Evolutionary conservation across 2,113 vertebrate species (phyloP), one percentile per base, ranked within the genome.

Genomic region (Motacilla alba): DNA sequence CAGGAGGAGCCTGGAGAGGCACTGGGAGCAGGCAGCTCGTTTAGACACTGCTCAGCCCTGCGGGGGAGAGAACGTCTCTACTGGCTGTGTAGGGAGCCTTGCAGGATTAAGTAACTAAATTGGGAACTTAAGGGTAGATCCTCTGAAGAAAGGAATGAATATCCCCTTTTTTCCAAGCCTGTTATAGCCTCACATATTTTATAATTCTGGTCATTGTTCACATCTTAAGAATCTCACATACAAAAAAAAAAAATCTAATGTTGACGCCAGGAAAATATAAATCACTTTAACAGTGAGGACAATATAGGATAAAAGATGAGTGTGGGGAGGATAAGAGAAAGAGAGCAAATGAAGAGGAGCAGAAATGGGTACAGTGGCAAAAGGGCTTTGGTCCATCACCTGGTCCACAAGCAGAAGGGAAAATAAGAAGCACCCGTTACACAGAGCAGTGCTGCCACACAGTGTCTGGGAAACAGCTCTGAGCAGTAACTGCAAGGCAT

Each of bases 371-470:
- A 15, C 15, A 30, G 63, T 58, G 69, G 78, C 73, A 86, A 50
- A 81, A 50, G 69, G 39, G 37, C 39, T 95, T 64, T 64, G 89
- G 44, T 84, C 46, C 11, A 59, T 74, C 63, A 10, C 27, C 92
- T 31, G 49, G 12, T 20, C 77, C 49, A 16, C 15, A 28, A 82
- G 33, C 62, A 19, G 70, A 41, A 83, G 39, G 60, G 55, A 53
- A 33, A 66, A 39, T 13, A 26, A 52, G 22, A 5, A 56, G 39
- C 23, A 9, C 5, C 31, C 30, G 2, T 92, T 86, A 1, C 28
- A 6, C 6, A 82, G 94, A 95, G 95, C 90, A 76, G 93, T 96
- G 94, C 95, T 97, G 96, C 97, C 95, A 89, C 94, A 90, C 91
- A 35, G 95, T 22, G 96, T 91, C 87, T 35, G 77, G 15, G n/a